Percentiles rank a stretch among this genome's conserved stretches.
These are phyloP conservation scores for Oreochromis grahami DNA, from an alignment of 2,797 vertebrate genomes.

Conservation along the genomic window DNA sequence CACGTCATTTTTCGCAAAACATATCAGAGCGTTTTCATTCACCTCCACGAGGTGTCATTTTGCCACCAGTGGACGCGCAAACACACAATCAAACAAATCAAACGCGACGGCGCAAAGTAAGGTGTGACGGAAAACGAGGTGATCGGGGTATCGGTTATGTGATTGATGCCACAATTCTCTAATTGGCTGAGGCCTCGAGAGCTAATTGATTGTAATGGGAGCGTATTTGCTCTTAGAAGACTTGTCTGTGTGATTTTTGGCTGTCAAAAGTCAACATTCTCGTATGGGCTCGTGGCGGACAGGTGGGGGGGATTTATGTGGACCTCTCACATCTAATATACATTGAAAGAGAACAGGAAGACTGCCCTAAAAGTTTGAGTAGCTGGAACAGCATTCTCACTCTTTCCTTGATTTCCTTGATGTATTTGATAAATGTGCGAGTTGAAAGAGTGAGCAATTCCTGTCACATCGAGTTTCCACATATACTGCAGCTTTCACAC, in stretches of 20 bases:
- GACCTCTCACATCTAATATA: constrained; percentile 24
- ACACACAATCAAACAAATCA: not conserved
- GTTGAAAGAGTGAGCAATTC: constrained; percentile 54
- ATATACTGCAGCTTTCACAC: constrained; percentile 28
- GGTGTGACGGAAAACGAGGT: constrained; percentile 34
- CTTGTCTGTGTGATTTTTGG: constrained; percentile 29
- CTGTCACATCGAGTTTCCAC: constrained; percentile 55
- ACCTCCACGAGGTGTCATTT: constrained; percentile 17
- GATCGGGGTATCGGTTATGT: constrained; percentile 31
- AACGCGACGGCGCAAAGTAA: not conserved
- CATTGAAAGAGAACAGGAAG: constrained; percentile 22
- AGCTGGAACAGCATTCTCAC: constrained; percentile 25
- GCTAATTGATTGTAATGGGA: constrained; percentile 35
- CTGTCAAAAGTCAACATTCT: constrained; percentile 33
- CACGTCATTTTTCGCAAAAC: not conserved
- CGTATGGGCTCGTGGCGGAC: not conserved
- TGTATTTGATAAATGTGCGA: constrained; percentile 40
- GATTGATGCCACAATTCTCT: constrained; percentile 22
- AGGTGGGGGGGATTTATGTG: constrained; percentile 17
- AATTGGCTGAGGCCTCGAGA: not conserved
- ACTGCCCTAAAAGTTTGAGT: constrained; percentile 1
- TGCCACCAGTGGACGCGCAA: not conserved
- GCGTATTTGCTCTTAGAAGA: constrained; percentile 22
- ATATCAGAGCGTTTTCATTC: constrained; percentile 26
- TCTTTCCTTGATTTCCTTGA: constrained; percentile 40